Conservation (phyloP, 1,140 invertebrate species). For the Araneus ventricosus region DNA sequence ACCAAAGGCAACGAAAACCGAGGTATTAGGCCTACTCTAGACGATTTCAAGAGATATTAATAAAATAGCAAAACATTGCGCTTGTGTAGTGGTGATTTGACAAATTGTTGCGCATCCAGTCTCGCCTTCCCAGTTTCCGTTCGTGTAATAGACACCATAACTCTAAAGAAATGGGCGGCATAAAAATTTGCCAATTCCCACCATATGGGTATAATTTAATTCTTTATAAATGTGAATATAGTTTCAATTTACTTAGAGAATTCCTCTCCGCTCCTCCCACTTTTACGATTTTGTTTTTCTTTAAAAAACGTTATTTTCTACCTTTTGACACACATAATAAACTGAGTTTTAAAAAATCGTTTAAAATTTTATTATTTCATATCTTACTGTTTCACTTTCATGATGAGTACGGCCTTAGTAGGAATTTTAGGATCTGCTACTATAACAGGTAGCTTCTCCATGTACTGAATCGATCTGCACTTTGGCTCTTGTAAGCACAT, state of each 20-base stretch:
- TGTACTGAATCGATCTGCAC: neutral
- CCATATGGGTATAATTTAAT: neutral
- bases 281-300: neutral
- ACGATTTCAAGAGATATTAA: too few species aligned
- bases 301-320: too few species aligned
- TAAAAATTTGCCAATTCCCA: neutral
- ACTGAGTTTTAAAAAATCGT: neutral
- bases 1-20: too few species aligned
- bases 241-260: neutral
- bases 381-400: neutral
- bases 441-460: neutral
- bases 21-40: too few species aligned
- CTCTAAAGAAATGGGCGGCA: too few species aligned
- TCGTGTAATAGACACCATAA: too few species aligned
- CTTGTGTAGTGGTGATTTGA: too few species aligned
- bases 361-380: neutral
- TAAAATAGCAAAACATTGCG: too few species aligned
- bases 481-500: neutral
- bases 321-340: neutral
- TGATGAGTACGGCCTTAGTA: neutral
- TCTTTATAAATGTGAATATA: neutral
- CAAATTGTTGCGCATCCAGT: too few species aligned
- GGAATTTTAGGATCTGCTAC: too few species aligned
- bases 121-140: too few species aligned
- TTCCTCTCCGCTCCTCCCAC: neutral